phyloP scores from a whole-genome alignment of 2,113 vertebrate genomes.

The Vombatus ursinus region DNA sequence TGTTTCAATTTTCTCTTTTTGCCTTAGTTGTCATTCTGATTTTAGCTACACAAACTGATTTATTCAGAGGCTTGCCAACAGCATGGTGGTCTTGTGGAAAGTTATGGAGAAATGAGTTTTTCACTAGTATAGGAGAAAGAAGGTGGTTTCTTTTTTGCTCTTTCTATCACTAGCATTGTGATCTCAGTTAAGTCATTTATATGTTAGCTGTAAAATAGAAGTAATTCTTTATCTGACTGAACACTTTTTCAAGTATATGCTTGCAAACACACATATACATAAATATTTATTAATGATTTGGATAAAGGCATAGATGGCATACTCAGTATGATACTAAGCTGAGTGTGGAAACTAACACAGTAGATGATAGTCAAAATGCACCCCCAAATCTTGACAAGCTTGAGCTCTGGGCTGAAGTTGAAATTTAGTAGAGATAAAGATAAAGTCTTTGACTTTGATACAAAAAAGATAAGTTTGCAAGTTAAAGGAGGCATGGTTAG shows the following conservation, averaged over 20 bases:
- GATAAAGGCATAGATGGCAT: background rate
- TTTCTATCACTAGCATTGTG: background rate
- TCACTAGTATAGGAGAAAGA: background rate
- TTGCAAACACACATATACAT: too few relatives aligned
- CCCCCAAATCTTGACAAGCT: background rate
- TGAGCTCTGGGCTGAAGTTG: background rate
- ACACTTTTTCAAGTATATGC: background rate
- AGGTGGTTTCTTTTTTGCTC: background rate
- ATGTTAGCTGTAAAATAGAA: background rate
- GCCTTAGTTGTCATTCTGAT: background rate
- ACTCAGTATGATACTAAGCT: background rate
- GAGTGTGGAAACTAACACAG: background rate
- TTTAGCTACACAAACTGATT: background rate
- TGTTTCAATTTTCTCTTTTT: background rate
- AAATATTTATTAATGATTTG: too few relatives aligned
- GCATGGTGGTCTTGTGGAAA: background rate
- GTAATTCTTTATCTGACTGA: background rate
- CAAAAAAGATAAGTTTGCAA: background rate
- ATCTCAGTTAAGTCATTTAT: background rate
- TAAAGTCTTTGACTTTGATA: background rate
- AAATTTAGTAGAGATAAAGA: background rate
- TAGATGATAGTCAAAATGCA: background rate
- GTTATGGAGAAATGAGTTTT: background rate
- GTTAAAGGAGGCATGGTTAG: background rate
- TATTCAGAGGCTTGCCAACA: background rate